Conservation (phyloP, 2,888 invertebrate genomes). For the Diplolepis rosae region DNA sequence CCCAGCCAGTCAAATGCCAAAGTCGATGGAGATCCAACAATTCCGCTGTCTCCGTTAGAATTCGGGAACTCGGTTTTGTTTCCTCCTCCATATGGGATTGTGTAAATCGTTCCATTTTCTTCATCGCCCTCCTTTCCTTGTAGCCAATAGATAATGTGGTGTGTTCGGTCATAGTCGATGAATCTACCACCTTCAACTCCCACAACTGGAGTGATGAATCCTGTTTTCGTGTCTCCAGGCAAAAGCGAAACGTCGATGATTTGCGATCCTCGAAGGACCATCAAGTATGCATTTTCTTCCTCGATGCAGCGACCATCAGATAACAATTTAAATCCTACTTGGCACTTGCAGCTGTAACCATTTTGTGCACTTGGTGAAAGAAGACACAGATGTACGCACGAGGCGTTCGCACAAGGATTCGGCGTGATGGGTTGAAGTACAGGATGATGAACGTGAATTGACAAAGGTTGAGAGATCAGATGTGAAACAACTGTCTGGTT, state of each 20-base stretch:
- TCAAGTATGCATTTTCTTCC: slow-evolving; percentile 91
- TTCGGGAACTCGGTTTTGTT: slow-evolving; percentile 88
- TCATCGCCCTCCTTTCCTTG: slow-evolving; percentile 83
- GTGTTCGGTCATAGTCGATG: slow-evolving; percentile 92
- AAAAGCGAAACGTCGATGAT: slow-evolving; percentile 89
- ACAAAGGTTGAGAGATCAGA: slow-evolving; percentile 94
- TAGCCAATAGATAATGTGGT: slow-evolving; percentile 90
- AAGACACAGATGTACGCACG: slow-evolving; percentile 94
- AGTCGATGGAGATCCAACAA: slow-evolving; percentile 92
- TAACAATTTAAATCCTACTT: slow-evolving; percentile 85
- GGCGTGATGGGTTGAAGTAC: slow-evolving; percentile 88
- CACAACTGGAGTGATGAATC: slow-evolving; percentile 89
- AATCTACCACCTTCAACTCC: slow-evolving; percentile 91
- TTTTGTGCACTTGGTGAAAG: slow-evolving; percentile 83
- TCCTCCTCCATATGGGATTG: slow-evolving; percentile 89
- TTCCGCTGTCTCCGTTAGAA: slow-evolving; percentile 81
- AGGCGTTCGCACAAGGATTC: slow-evolving; percentile 84
- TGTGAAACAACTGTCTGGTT: slow-evolving; percentile 96
- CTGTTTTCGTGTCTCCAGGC: slow-evolving; percentile 84
- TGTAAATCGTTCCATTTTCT: slow-evolving; percentile 89
- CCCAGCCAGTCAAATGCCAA: slow-evolving; percentile 98
- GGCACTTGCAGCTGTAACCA: slow-evolving; percentile 93
- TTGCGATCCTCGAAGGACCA: slow-evolving; percentile 92
- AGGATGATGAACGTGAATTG: slow-evolving; percentile 96
- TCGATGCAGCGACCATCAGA: slow-evolving; percentile 84